Evolutionary conservation across 2,113 vertebrate genomes (phyloP), one percentile per base, ranked within the genome.

Genomic region (Pomatostomus ruficeps): DNA sequence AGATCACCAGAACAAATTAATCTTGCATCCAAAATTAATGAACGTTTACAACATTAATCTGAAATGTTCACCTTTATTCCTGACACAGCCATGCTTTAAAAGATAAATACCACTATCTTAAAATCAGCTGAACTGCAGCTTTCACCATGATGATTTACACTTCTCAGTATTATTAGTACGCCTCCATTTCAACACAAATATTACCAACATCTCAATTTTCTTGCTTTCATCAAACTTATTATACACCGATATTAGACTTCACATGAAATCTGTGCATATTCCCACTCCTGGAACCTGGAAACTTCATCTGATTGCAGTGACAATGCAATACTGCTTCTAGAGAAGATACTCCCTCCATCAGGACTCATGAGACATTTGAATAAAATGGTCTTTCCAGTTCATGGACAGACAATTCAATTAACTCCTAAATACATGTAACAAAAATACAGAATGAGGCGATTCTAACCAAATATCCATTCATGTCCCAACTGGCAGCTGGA

Each of bases 1-100:
- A 95, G 24, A 96, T 28, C 58, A 92, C 12, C 31, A 84, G 35
- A 68, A 95, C 28, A 96, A 94, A 86, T 40, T 43, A 75, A 63
- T 36, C 29, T 71, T 74, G 36, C 33, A 94, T 52, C 19, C 75
- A 84, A 82, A 57, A 90, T 42, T 48, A 88, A 91, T 67, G 7
- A 82, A 57, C 19, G 24, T 25, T 62, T 85, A 48, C 76, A 96
- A 65, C 52, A 85, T 71, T 46, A n/a, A 81, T 15, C 52, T 74
- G 52, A 67, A 81, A 74, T 16, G 88, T 13, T 49, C 26, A 38
- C 9, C 23, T 73, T 62, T 67, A 74, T 7, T 77, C 54, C 43
- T 63, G 21, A 86, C 5, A 65, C 0, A 1, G 14, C 0, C 42
- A 76, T 49, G 12, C 35, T 89, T 77, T 68, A 54, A 61, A 76